Evolutionary conservation across 2,888 invertebrate genomes (phyloP).

Genomic region (Aphodius granarius): DNA sequence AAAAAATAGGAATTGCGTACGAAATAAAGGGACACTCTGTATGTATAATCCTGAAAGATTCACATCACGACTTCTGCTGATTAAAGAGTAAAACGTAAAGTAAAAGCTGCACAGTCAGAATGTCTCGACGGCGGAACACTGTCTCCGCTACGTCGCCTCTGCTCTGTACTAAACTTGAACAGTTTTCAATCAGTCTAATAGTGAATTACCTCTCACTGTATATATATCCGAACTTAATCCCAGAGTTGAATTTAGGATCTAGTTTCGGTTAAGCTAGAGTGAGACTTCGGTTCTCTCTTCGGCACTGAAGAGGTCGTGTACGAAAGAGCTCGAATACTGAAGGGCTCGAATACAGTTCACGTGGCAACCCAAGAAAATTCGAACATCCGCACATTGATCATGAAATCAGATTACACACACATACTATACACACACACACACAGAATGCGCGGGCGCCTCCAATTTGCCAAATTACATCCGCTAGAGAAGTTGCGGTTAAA

Average conservation of each 20-base stretch:
- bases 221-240: neutral
- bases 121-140: no score
- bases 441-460: no score
- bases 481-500: neutral
- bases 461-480: neutral
- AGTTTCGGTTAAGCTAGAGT: neutral
- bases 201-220: neutral
- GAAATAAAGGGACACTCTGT: no score
- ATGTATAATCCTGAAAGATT: neutral
- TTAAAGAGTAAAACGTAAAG: neutral
- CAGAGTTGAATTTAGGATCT: neutral
- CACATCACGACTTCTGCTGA: neutral
- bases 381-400: neutral
- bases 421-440: no score
- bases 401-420: neutral
- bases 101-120: neutral
- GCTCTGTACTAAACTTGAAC: neutral
- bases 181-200: neutral
- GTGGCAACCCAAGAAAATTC: neutral
- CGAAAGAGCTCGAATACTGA: neutral
- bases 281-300: neutral
- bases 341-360: no score
- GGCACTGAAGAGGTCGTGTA: neutral
- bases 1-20: no score
- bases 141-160: neutral